Evolutionary conservation across 2,113 vertebrate species (phyloP), one percentile per base, ranked within the genome.

Genomic region (Gavialis gangeticus): DNA sequence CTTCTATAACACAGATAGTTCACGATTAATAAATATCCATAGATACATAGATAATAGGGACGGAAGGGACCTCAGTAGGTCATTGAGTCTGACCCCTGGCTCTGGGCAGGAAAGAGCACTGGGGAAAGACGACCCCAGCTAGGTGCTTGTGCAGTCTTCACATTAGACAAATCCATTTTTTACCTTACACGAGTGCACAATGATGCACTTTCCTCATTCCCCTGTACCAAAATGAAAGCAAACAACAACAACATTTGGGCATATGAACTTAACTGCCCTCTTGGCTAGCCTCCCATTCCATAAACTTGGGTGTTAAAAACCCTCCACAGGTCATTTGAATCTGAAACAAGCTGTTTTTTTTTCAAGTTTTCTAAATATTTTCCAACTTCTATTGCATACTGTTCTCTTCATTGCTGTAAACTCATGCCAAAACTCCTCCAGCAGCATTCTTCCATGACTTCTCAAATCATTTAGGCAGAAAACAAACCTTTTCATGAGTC

Each of bases 341-440:
- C 87, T 95, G 90, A 66, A 93, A 95, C 87, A 94, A 91, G 95
- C 66, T 95, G 79, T 90, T 97, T 79, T 86, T 85, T 75, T 4
- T 81, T 82, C 92, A 93, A 84, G 88, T 96, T 97, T 97, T 97
- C 94, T 81, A 97, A 98, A 97, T 98, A 97, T 95, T 97, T 98
- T 88, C 91, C 84, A 78, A 77, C 79, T 93, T 96, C 69, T 92
- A 90, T 92, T 92, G 85, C 91, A 88, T 62, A 57, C 95, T 95
- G 94, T 93, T 97, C 92, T 95, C 89, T 97, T 92, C 8, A 2
- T 12, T 46, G 2, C 79, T 81, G 25, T 79, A 90, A 95, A 67
- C 57, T 54, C 0, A 3, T 93, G 97, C 97, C 97, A 97, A 96
- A 80, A 90, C 87, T 97, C 95, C 94, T 96, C 90, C 92, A 80